phyloP scores from a whole-genome alignment of 1,140 invertebrate species.

The Orius laevigatus region DNA sequence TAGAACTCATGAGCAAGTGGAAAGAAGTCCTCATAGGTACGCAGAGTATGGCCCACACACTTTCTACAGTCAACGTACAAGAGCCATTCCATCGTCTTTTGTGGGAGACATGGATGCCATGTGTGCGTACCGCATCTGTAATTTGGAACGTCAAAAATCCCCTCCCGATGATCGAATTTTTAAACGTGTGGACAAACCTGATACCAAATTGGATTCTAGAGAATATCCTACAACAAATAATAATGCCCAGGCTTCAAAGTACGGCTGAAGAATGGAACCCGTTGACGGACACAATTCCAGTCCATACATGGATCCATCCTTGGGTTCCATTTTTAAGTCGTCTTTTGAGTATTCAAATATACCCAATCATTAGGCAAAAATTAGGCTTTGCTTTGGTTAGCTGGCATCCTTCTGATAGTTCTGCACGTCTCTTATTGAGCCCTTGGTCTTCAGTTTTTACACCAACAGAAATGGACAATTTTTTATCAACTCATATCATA shows the following conservation, averaged over 20 bases:
- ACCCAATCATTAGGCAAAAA: slow-evolving; percentile 85
- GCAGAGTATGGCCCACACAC: slow-evolving; percentile 23
- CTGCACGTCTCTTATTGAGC: slow-evolving; percentile 76
- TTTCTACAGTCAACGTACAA: slow-evolving; percentile 34
- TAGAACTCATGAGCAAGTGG: slow-evolving; percentile 57
- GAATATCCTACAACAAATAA: slow-evolving; percentile 63
- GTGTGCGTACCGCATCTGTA: slow-evolving; percentile 44
- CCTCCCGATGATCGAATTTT: slow-evolving; percentile 55
- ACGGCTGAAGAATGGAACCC: slow-evolving; percentile 91
- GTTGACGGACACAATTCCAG: slow-evolving; percentile 76
- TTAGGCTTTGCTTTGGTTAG: slow-evolving; percentile 67
- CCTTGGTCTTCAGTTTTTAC: slow-evolving; percentile 84
- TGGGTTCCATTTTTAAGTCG: slow-evolving; percentile 69
- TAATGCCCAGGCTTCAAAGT: slow-evolving; percentile 58
- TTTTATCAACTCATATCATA: slow-evolving; percentile 77
- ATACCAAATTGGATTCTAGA: slow-evolving; percentile 70
- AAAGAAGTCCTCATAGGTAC: slow-evolving; percentile 38
- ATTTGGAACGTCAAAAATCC: slow-evolving; percentile 27
- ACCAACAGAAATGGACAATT: slow-evolving; percentile 63
- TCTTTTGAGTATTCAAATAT: slow-evolving; percentile 60
- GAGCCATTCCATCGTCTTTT: slow-evolving; percentile 65
- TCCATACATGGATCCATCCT: slow-evolving; percentile 92
- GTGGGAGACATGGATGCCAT: slow-evolving; percentile 83
- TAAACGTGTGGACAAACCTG: slow-evolving; percentile 66
- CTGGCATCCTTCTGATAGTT: slow-evolving; percentile 87